phyloP scores from a whole-genome alignment of 1,140 invertebrate genomes.

The Drosophila murphyi region DNA sequence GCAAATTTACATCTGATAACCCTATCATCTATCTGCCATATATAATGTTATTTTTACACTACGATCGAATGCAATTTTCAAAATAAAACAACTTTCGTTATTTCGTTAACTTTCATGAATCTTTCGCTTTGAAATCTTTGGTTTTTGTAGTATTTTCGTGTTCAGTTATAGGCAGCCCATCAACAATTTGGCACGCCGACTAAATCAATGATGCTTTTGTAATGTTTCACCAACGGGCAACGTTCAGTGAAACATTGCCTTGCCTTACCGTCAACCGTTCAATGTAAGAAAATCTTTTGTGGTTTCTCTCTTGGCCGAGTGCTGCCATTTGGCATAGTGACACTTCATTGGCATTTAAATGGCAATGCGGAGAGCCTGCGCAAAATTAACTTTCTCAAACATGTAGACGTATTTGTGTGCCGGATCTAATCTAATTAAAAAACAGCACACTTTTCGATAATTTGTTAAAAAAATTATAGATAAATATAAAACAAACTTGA shows the following conservation, averaged over 20 bases:
- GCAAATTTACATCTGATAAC: too few relatives aligned
- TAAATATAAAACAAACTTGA: too few relatives aligned
- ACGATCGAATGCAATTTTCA: too few relatives aligned
- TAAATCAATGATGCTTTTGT: constrained; percentile 34
- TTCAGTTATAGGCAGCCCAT: neutral
- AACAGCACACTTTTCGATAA: too few relatives aligned
- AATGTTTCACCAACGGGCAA: constrained; percentile 5
- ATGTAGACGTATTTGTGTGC: too few relatives aligned
- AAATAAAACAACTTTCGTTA: too few relatives aligned
- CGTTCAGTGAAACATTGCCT: neutral
- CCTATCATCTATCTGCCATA: too few relatives aligned
- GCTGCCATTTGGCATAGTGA: neutral
- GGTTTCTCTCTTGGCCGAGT: neutral
- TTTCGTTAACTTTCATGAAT: neutral
- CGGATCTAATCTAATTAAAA: too few relatives aligned
- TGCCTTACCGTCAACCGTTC: neutral
- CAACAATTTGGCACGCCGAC: constrained; percentile 14
- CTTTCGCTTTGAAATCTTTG: neutral
- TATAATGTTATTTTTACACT: too few relatives aligned
- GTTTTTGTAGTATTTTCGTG: neutral
- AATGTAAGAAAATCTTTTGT: neutral
- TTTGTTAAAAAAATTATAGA: too few relatives aligned
- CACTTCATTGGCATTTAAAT: constrained; percentile 4
- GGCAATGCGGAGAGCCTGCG: neutral
- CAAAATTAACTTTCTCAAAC: neutral